Evolutionary conservation across 92 coral and sea anemone genomes (phyloP), one percentile per base, ranked within the genome.

Genomic region (Zoanthus sansibaricus): DNA sequence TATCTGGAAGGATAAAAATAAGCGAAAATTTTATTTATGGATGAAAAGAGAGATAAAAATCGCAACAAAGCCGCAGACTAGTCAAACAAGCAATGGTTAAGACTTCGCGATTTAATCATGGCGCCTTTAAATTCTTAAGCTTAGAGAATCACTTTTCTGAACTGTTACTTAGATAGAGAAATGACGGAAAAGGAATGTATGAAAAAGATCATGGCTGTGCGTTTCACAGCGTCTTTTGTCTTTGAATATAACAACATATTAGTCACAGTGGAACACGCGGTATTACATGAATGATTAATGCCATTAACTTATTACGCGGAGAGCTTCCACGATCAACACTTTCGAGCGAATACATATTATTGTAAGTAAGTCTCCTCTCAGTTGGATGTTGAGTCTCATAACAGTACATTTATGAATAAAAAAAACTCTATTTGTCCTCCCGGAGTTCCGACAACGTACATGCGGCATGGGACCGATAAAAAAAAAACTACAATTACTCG

Each of bases 201-300:
- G n/a, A 62, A 44, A 25, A 30, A 15, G 42, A 42, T 67, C n/a
- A 69, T n/a, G 14, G 33, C 72, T 79, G 84, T 30, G 58, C 73
- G 72, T 33, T 62, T 66, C 85, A 4, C 85, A 80, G 45, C 45
- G 69, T 54, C 45, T 17, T 64, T 80, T 80, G 75, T 66, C 13
- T 67, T 20, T 12, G 21, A 8, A 68, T 7, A 54, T 64, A 46
- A 47, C 85, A 64, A 75, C 66, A 7, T 66, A 80, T 80, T 80
- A 80, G 73, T 30, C 37, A n/a, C 73, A 6, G 45, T 25, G 15
- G 44, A 44, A 71, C 84, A 66, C 46, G 58, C 85, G 85, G 21
- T n/a, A 31, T 66, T 66, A 80, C 75, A 80, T 80, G 74, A 80
- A 80, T 66, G 47, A 80, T 80, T 80, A 64, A 80, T 80, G 85